Percentiles rank a stretch among this genome's conserved stretches.
Evolutionary conservation across 1,140 invertebrate genomes (phyloP).

Genomic region (Cotesia vestalis): DNA sequence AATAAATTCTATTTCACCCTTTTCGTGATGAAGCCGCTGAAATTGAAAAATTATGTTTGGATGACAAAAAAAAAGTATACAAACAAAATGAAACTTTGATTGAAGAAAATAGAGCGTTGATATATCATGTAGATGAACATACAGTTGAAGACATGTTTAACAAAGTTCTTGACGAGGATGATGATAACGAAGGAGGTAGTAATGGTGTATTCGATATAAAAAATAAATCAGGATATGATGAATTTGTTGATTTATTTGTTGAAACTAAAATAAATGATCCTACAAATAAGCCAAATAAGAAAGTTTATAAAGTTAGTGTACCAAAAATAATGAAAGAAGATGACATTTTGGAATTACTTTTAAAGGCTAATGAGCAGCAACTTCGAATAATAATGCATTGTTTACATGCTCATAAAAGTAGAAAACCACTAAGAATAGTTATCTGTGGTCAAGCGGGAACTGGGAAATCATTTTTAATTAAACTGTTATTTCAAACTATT

Average conservation of each 20-base stretch:
- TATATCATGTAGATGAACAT: conserved; percentile 7
- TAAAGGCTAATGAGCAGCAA: conserved; percentile 28
- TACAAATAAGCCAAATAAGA: neutral
- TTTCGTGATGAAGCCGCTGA: neutral
- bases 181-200: neutral
- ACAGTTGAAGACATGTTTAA: neutral
- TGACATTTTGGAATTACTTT: conserved; percentile 17
- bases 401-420: conserved; percentile 8
- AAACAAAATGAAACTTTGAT: neutral
- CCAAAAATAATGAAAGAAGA: conserved; percentile 6
- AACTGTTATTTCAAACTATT: conserved; percentile 38
- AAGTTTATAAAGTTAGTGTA: conserved; percentile 6
- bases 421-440: conserved; percentile 36
- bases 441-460: conserved; percentile 43
- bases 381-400: conserved; percentile 24
- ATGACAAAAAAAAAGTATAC: neutral
- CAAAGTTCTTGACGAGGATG: neutral
- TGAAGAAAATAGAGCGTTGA: conserved; percentile 28
- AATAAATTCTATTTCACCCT: neutral
- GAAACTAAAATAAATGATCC: neutral
- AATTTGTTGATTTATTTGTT: neutral
- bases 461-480: conserved; percentile 43
- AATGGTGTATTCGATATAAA: neutral
- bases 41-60: conserved; percentile 3
- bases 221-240: neutral